phyloP scores from a whole-genome alignment of 2,888 invertebrate genomes.

The Caenorhabditis becei region DNA sequence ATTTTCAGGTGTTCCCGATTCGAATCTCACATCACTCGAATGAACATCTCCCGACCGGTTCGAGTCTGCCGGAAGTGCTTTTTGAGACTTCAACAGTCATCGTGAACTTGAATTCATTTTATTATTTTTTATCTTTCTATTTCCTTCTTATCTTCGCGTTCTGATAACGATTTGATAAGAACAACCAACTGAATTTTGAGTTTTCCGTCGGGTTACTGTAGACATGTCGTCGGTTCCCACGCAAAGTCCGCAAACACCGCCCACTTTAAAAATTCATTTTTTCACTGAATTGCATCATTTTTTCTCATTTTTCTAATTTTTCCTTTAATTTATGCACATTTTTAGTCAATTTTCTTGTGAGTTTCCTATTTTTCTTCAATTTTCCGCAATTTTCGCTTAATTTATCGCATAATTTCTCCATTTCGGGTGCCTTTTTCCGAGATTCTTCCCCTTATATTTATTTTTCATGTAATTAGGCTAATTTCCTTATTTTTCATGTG shows the following conservation, averaged over 20 bases:
- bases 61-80: constrained; percentile 96
- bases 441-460: too few relatives aligned
- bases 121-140: not conserved
- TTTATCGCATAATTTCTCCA: not conserved
- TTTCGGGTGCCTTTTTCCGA: too few relatives aligned
- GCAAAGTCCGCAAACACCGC: too few relatives aligned
- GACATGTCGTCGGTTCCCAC: too few relatives aligned
- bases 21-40: constrained; percentile 94
- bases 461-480: too few relatives aligned
- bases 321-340: not conserved
- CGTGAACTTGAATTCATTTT: not conserved
- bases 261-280: not conserved
- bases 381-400: not conserved
- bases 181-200: too few relatives aligned
- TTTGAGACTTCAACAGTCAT: constrained; percentile 77
- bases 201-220: too few relatives aligned
- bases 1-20: constrained; percentile 90
- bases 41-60: constrained; percentile 94
- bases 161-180: too few relatives aligned
- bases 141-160: not conserved
- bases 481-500: constrained; percentile 16
- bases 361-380: too few relatives aligned
- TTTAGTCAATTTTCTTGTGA: too few relatives aligned
- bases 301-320: not conserved
- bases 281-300: not conserved